Evolutionary conservation across 2,888 invertebrate species (phyloP).

Genomic region (Ashinkailepas kermadecensis): DNA sequence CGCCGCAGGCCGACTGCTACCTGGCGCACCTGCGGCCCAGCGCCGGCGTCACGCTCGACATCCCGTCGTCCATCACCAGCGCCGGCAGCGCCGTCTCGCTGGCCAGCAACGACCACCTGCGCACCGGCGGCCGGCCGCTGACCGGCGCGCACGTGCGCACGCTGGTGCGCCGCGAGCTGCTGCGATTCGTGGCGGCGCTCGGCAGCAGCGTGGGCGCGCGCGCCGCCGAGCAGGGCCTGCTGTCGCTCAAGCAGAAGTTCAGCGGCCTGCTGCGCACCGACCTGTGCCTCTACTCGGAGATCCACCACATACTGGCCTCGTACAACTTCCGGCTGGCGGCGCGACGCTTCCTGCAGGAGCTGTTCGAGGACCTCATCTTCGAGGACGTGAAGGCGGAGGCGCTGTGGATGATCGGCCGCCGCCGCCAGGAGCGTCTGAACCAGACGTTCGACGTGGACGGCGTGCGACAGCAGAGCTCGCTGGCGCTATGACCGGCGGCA

Average conservation of each 20-base stretch:
- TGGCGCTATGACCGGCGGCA: neutral
- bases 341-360: constrained; percentile 81
- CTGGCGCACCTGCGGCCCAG: neutral
- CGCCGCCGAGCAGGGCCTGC: constrained; percentile 70
- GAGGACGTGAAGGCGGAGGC: constrained; percentile 41
- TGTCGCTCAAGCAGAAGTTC: constrained; percentile 44
- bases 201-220: constrained; percentile 71
- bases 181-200: constrained; percentile 64
- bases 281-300: constrained; percentile 86
- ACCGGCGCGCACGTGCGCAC: constrained; percentile 23
- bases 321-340: constrained; percentile 74
- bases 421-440: constrained; percentile 5
- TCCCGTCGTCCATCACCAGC: constrained; percentile 15
- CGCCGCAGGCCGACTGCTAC: neutral
- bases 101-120: constrained; percentile 1
- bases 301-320: constrained; percentile 66
- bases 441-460: constrained; percentile 2
- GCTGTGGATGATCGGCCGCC: neutral
- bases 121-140: constrained; percentile 1
- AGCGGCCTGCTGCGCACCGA: constrained; percentile 44
- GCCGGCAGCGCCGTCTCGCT: constrained; percentile 4
- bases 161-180: constrained; percentile 52
- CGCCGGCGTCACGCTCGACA: constrained; percentile 6
- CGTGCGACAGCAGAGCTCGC: neutral
- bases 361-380: constrained; percentile 78